A percentile compares a stretch with the other conserved stretches of the same genome.
phyloP scores from a whole-genome alignment of 2,888 invertebrate genomes.

The Caenorhabditis plicata region DNA sequence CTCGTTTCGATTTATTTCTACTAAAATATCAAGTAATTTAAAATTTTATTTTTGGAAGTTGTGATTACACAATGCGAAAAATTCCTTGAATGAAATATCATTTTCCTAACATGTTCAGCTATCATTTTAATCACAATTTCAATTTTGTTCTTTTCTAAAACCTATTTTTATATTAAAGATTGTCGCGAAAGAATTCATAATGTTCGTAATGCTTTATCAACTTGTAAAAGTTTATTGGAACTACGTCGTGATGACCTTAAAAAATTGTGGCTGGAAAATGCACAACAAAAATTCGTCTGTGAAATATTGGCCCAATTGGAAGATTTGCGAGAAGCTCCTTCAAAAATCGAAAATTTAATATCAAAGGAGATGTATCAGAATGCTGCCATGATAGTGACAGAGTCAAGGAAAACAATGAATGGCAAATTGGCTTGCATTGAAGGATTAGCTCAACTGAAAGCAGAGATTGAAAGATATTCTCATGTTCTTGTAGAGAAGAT shows the following conservation, averaged over 20 bases:
- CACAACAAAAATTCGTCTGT: slow-evolving; percentile 75
- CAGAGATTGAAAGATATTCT: slow-evolving; percentile 27
- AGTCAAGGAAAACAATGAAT: slow-evolving; percentile 37
- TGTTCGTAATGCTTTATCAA: slow-evolving; percentile 80
- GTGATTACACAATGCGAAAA: too few species aligned
- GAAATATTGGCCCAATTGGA: slow-evolving; percentile 59
- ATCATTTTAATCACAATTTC: not conserved
- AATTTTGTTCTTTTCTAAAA: too few species aligned
- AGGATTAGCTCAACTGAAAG: slow-evolving; percentile 52
- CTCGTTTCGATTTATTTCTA: slow-evolving; percentile 78
- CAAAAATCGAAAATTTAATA: slow-evolving; percentile 29
- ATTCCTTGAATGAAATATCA: not conserved
- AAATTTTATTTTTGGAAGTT: not conserved
- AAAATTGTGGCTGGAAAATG: slow-evolving; percentile 88
- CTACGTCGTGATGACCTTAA: slow-evolving; percentile 89
- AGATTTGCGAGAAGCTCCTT: slow-evolving; percentile 40
- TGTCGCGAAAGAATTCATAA: slow-evolving; percentile 78
- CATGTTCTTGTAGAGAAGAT: slow-evolving; percentile 40
- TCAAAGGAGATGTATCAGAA: slow-evolving; percentile 20
- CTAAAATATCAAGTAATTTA: slow-evolving; percentile 73
- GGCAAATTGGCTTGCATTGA: slow-evolving; percentile 51
- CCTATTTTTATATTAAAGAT: too few species aligned
- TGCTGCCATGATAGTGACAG: slow-evolving; percentile 27
- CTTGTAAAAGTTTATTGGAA: slow-evolving; percentile 82
- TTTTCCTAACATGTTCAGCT: not conserved